Base-by-base conservation (phyloP, 2,113 vertebrate genomes). In the Melanerpes formicivorus region DNA sequence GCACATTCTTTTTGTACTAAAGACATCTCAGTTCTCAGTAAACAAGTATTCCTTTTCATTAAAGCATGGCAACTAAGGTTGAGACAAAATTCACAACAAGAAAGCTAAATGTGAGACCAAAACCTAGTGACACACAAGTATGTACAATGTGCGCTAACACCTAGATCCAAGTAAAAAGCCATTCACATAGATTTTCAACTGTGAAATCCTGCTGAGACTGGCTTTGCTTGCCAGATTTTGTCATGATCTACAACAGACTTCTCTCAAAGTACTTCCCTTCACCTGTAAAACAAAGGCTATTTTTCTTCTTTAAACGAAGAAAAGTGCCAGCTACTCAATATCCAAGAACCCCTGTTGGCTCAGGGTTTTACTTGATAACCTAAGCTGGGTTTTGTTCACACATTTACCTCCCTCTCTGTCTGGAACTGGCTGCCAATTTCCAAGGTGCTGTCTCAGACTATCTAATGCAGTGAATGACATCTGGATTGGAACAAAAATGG, bases 171-270 rank as follows among this genome's bases (percentile, higher is more conserved):
- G 70, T 52, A 93, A 89, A 95, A 95, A 95, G 60, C 69, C 63
- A 90, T 80, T 93, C 93, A 48, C 25, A 22, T 62, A 52, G 81
- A 91, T 92, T 95, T 93, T 94, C 87, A 95, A 59, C 83, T 84
- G 93, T 92, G 95, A 96, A 95, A 97, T 96, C 83, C 75, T 66
- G 59, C 79, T 34, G 90, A 96, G 83, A 94, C 77, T 87, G 89
- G 27, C 71, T 95, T 84, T 81, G 72, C 80, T 92, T 93, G 89
- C 85, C 94, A 95, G 78, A 85, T 95, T 93, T 93, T 93, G 87
- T 85, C 91, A 86, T 58, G 88, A 95, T 93, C 78, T 93, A 71
- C 64, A 84, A 74, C 37, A 37, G 32, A 46, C 44, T 81, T 63
- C 65, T 89, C 65, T 87, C 52, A 76, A 84, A 93, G 50, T 70